Base-by-base conservation (phyloP, 1,140 invertebrate genomes). In the Megathymus violae region DNA sequence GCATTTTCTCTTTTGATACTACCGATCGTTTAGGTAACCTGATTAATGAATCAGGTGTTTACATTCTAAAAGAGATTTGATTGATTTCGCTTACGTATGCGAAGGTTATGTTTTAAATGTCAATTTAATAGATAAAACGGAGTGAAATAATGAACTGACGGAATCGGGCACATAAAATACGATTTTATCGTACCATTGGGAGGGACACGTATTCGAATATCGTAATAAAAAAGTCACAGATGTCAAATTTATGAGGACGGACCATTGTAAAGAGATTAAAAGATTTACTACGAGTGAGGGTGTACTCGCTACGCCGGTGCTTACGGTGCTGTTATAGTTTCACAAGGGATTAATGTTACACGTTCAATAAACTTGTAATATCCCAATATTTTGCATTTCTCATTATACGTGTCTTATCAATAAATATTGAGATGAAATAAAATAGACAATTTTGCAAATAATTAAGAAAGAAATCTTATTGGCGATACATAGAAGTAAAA, bases 181-280 rank as follows among this genome's bases (percentile, higher is more conserved):
- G 85, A 89, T 89, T 91, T 88, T 89, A 89, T 89, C 84, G 87
- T 85, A 74, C 88, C 85, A 75, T 77, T 60, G 88, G 87, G 88
- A 90, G 82, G 76, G 75, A 78, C 85, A 89, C 85, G 83, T 85
- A 85, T 90, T 89, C 84, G 86, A 86, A 89, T 89, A 89, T 88
- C 81, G 88, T 86, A 84, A 91, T 91, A 91, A 91, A 90, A 89
- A 91, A 89, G 82, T 91, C 86, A 86, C 88, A 89, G 82, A 89
- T 89, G 86, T 91, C 86, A 89, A 91, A 91, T 91, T 91, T 91
- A 91, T 91, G 84, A 87, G 78, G 76, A 78, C 67, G 80, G 84
- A 84, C 86, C 85, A 89, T 86, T 89, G 88, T 87, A 89, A 84
- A 89, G 80, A 85, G 86, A 91, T 91, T 91, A 88, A 89, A 89